Conservation (phyloP, 2,888 invertebrate species). For the Ametastegia equiseti region DNA sequence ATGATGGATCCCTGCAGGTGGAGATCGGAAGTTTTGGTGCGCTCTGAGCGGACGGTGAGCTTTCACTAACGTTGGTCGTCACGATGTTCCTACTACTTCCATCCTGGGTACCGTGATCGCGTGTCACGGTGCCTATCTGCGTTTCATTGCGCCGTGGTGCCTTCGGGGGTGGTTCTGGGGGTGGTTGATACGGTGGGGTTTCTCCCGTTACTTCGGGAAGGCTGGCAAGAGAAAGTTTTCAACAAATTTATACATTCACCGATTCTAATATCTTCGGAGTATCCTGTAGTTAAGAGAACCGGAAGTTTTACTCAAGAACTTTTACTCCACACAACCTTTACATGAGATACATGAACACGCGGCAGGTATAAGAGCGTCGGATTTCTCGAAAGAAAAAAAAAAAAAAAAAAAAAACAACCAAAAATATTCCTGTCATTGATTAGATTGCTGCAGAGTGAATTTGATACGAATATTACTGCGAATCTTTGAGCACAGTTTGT, state of each 20-base stretch:
- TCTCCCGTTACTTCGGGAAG: conserved; percentile 44
- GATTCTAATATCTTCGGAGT: conserved; percentile 27
- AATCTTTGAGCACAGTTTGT: background rate
- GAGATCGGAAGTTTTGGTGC: conserved; percentile 57
- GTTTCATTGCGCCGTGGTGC: conserved; percentile 46
- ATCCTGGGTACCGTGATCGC: conserved; percentile 62
- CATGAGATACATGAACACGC: background rate
- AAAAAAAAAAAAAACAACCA: background rate
- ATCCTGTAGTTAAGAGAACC: conserved; percentile 9
- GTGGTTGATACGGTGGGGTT: conserved; percentile 44
- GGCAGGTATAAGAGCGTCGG: background rate
- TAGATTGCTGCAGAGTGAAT: background rate
- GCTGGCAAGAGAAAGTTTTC: conserved; percentile 41
- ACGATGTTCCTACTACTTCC: conserved; percentile 55
- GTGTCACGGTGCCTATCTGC: conserved; percentile 60
- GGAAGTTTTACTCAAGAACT: conserved; percentile 17
- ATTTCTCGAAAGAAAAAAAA: background rate
- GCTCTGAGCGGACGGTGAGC: conserved; percentile 65
- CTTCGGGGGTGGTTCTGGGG: conserved; percentile 41
- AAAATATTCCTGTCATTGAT: background rate
- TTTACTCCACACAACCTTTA: background rate
- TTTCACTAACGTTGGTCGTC: conserved; percentile 64
- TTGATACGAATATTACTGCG: background rate
- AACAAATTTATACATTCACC: conserved; percentile 41
- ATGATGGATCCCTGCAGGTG: conserved; percentile 56